These are phyloP conservation scores for Oxyscelio sp. DNA, from an alignment of 2,888 invertebrate species.

Conservation along the genomic window DNA sequence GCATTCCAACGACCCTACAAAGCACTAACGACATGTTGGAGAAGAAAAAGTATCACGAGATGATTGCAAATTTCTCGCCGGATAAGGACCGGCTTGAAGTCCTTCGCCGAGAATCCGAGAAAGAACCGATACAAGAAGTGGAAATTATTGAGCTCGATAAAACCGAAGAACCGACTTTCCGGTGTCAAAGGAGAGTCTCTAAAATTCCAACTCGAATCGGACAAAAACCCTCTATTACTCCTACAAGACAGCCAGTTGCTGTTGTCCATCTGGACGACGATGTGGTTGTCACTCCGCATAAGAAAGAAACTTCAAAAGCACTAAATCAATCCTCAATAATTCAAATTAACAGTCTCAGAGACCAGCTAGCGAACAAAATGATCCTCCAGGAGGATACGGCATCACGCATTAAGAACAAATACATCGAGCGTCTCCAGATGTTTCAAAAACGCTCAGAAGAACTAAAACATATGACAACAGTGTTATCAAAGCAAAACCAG, in stretches of 20 bases:
- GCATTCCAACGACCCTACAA: conserved; percentile 74
- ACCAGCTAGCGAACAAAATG: too few relatives aligned
- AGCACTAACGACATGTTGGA: conserved; percentile 80
- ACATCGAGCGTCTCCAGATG: too few relatives aligned
- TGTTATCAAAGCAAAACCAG: conserved; percentile 84
- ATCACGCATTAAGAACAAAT: too few relatives aligned
- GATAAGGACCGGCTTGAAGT: conserved; percentile 69
- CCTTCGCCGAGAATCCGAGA: conserved; percentile 66
- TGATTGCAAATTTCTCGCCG: conserved; percentile 81
- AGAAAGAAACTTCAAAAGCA: conserved; percentile 72
- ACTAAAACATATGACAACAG: too few relatives aligned
- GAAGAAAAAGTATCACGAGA: conserved; percentile 81
- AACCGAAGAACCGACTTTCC: conserved; percentile 23
- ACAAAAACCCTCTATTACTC: neutral
- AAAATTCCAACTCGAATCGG: neutral
- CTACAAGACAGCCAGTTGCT: conserved; percentile 9
- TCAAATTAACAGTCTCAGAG: too few relatives aligned
- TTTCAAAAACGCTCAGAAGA: too few relatives aligned
- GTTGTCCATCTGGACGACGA: conserved; percentile 28
- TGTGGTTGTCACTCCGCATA: neutral
- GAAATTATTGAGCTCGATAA: conserved; percentile 83
- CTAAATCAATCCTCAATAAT: neutral
- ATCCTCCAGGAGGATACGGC: too few relatives aligned
- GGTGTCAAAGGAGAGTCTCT: neutral
- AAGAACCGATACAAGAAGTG: conserved; percentile 56